Percentiles rank a stretch among this genome's conserved stretches.
Conservation (phyloP, 2,888 invertebrate species). For the Nysson spinosus region DNA sequence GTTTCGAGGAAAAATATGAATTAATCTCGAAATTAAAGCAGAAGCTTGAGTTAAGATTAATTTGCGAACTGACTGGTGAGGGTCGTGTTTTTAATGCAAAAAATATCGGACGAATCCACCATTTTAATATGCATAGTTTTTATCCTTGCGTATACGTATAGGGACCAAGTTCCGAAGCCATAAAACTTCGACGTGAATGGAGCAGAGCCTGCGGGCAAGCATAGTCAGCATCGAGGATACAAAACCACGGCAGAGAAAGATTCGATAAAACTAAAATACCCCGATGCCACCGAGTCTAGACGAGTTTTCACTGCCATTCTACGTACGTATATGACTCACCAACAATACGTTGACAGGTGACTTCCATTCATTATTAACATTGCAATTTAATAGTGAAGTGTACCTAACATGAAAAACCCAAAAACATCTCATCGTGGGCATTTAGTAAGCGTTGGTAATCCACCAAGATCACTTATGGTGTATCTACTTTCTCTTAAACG, state of each 20-base stretch:
- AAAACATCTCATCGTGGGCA: too few species aligned
- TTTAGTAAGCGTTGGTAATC: too few species aligned
- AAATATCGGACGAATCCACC: not conserved
- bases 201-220: conserved; percentile 33
- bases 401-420: too few species aligned
- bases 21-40: not conserved
- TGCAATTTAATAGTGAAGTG: not conserved
- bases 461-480: too few species aligned
- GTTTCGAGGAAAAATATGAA: not conserved
- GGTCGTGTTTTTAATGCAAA: not conserved
- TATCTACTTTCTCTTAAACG: too few species aligned
- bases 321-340: conserved; percentile 7
- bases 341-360: not conserved
- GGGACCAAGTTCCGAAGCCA: conserved; percentile 28
- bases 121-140: not conserved
- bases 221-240: conserved; percentile 19
- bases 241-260: conserved; percentile 26
- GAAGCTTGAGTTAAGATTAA: too few species aligned
- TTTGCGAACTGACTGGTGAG: too few species aligned
- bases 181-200: conserved; percentile 40
- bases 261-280: conserved; percentile 39
- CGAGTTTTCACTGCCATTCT: conserved; percentile 18
- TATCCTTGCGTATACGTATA: not conserved
- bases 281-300: conserved; percentile 30
- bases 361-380: not conserved